Evolutionary conservation across 2,113 vertebrate genomes (phyloP), one percentile per base, ranked within the genome.

Genomic region (Origma solitaria): DNA sequence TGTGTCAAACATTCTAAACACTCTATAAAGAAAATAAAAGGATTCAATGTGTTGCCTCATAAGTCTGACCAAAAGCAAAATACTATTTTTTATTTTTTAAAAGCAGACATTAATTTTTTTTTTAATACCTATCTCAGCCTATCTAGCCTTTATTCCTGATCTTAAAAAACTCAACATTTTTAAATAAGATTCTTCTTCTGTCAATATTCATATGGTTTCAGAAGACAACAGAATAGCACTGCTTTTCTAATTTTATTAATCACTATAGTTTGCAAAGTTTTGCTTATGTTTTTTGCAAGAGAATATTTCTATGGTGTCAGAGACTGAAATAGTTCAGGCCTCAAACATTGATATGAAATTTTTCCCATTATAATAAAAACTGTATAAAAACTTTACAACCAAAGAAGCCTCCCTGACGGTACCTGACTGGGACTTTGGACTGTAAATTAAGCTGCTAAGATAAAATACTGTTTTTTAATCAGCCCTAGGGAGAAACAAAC

Each of bases 151-250:
- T 72, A 42, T 44, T 78, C 19, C 7, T 60, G 6, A 69, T 61
- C 10, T 33, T 91, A 44, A 60, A 54, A 83, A 25, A 21, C 0
- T 0, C 3, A 14, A 16, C 1, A 5, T 24, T 37, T 77, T 82
- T 1, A 1, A 72, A 60, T 21, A 45, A 50, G 9, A 75, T 75
- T 68, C 5, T 57, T 85, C 6, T 69, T 9, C 10, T 56, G 24
- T 27, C 17, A 53, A 18, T 64, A 54, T 64, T 45, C 1, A 23
- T 28, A 8, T 10, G 19, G 3, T 44, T 92, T 86, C 31, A 56
- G 23, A 80, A 66, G 24, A 47, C 10, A 82, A 27, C 45, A 5
- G 10, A 7, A 54, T 54, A 13, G 68, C 33, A 42, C 2, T 24
- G 15, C 0, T 75, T 83, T 91, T 73, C 19, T 53, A 53, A 62